phyloP scores from a whole-genome alignment of 2,113 vertebrate species.

The Psittacus erithacus region DNA sequence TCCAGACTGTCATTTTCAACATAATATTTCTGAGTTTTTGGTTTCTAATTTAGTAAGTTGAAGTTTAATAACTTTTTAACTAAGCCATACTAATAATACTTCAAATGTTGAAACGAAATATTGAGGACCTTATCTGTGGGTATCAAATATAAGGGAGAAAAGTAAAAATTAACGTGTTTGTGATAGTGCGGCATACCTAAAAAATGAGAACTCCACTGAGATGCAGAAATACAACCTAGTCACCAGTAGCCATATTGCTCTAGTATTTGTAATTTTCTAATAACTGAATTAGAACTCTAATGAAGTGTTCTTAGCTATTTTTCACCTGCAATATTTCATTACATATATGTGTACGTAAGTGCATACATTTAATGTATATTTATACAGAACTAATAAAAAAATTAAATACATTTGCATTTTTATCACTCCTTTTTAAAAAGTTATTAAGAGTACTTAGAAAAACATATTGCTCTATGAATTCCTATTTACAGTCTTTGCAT shows the following conservation, averaged over 20 bases:
- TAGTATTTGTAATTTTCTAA: conserved; percentile 59
- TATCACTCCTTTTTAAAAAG: conserved; percentile 84
- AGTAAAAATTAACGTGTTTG: conserved; percentile 18
- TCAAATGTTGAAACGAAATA: conserved; percentile 23
- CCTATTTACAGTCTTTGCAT: conserved; percentile 83
- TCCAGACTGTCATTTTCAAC: neutral
- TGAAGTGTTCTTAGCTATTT: conserved; percentile 63
- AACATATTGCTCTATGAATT: conserved; percentile 84
- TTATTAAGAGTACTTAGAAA: conserved; percentile 87
- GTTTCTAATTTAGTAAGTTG: neutral
- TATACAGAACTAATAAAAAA: conserved; percentile 79
- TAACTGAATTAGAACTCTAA: conserved; percentile 71
- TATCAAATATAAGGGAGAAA: neutral
- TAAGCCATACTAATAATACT: neutral
- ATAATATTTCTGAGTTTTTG: neutral
- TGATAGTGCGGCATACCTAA: neutral
- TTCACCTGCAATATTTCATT: conserved; percentile 65
- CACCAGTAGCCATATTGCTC: conserved; percentile 9
- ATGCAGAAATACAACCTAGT: neutral
- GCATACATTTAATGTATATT: conserved; percentile 75
- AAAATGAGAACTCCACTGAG: neutral
- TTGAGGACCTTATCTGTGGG: neutral
- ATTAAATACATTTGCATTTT: conserved; percentile 86
- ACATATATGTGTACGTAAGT: conserved; percentile 60
- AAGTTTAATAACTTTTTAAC: conserved; percentile 7